phyloP scores from a whole-genome alignment of 2,888 invertebrate species.

The Meloe dianella region DNA sequence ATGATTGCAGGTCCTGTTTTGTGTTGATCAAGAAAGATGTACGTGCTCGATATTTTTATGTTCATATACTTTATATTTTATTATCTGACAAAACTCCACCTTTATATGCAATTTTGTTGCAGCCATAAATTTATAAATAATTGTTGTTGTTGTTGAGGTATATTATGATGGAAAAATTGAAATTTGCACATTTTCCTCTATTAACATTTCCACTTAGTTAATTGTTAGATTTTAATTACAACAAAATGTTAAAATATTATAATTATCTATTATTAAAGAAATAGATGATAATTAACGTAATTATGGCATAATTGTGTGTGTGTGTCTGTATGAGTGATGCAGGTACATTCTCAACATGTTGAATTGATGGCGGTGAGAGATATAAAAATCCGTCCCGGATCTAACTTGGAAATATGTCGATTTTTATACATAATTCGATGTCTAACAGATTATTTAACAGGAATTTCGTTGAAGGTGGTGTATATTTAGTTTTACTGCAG shows the following conservation, averaged over 20 bases:
- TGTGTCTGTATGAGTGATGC: neutral
- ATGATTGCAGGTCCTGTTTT: neutral
- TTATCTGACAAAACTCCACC: constrained; percentile 4
- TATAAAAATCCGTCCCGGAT: neutral
- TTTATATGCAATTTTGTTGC: constrained; percentile 9
- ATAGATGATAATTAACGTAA: neutral
- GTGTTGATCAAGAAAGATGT: constrained; percentile 8
- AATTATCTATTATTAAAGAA: neutral
- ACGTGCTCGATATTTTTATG: constrained; percentile 4
- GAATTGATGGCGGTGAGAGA: neutral
- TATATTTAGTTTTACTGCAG: constrained; percentile 12
- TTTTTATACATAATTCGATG: neutral
- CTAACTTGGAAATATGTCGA: neutral
- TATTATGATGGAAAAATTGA: neutral
- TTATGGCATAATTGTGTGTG: neutral
- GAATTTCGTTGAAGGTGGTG: constrained; percentile 10
- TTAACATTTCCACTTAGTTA: neutral
- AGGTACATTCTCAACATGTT: neutral
- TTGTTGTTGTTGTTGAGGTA: constrained; percentile 3
- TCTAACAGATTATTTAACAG: constrained; percentile 1
- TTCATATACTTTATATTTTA: neutral
- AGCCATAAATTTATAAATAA: neutral
- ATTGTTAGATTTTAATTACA: neutral
- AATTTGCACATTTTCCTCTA: neutral
- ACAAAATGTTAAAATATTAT: constrained; percentile 1